Base-by-base conservation (phyloP, 1,140 invertebrate genomes). In the Condylostylus longicornis region DNA sequence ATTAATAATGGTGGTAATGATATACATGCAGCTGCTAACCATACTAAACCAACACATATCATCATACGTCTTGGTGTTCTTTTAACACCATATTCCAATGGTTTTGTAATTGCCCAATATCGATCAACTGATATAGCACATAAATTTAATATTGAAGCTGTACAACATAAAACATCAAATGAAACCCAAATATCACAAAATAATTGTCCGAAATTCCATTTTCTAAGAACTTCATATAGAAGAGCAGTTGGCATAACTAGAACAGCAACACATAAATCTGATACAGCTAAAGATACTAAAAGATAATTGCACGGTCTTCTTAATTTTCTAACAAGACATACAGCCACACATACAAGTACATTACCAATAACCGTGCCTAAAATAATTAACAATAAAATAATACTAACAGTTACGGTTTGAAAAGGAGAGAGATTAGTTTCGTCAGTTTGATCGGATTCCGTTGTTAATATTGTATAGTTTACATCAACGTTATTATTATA, bases 61-160 rank as follows among this genome's bases (percentile, higher is more conserved):
- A 83, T 73, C 75, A 90, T 89, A 30, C 86, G 70, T 32, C 72
- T 69, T 0, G 83, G 82, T 2, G 85, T 88, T 37, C 86, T 70
- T 54, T 85, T 85, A 4, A 86, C 81, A 7, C 83, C 83, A 56
- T 91, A 88, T 50, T 89, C 81, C 37, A 94, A 62, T 7, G 86
- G 86, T 51, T 87, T 85, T 7, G 85, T 90, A 33, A 94, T 93
- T 15, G 88, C 86, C 56, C 83, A 82, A 60, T 88, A 91, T 46
- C 82, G 68, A 55, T 88, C 82, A 18, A 86, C 78, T 18, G 82
- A 85, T 59, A 93, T 89, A 75, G 86, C 83, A 55, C 88, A 93
- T 36, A 93, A 68, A 62, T 93, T 91, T 10, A 91, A 67, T 45
- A 93, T 91, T 46, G 84, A 89, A 19, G 88, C 87, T 9, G 88